phyloP scores from a whole-genome alignment of 2,888 invertebrate species.

The Pristionchus japonicus region DNA sequence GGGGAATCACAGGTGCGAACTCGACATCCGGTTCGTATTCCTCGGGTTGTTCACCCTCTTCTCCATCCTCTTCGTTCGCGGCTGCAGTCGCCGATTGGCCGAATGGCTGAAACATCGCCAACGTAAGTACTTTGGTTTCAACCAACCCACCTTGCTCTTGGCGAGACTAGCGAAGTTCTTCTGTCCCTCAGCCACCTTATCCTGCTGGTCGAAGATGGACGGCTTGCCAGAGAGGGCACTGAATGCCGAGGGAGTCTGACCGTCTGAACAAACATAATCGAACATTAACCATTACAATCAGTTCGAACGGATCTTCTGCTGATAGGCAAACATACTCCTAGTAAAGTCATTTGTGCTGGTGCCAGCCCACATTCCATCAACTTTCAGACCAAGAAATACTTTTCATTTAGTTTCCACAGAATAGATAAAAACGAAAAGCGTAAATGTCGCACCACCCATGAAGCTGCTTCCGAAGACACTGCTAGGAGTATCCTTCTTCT shows the following conservation, averaged over 20 bases:
- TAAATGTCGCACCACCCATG: background rate
- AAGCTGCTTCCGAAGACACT: constrained; percentile 42
- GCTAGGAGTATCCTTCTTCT: constrained; percentile 46
- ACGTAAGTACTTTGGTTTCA: too few species aligned
- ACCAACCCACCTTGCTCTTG: constrained; percentile 54
- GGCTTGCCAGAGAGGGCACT: constrained; percentile 23
- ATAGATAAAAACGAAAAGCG: background rate
- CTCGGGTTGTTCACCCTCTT: constrained; percentile 47
- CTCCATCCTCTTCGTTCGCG: constrained; percentile 50
- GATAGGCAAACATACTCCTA: too few species aligned
- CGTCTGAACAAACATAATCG: background rate
- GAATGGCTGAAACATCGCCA: background rate
- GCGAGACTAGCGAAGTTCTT: constrained; percentile 55
- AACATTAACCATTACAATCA: too few species aligned
- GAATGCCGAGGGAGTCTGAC: background rate
- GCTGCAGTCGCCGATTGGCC: background rate
- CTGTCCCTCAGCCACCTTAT: constrained; percentile 55
- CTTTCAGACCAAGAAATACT: too few species aligned
- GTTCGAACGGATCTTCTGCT: too few species aligned
- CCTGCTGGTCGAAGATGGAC: constrained; percentile 41
- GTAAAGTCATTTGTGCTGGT: too few species aligned
- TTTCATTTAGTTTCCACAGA: too few species aligned
- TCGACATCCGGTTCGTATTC: constrained; percentile 69
- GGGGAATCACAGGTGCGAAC: constrained; percentile 72
- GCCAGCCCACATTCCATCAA: too few species aligned